Evolutionary conservation across 2,888 invertebrate species (phyloP), one percentile per base, ranked within the genome.

Genomic region (Oligia latruncula): DNA sequence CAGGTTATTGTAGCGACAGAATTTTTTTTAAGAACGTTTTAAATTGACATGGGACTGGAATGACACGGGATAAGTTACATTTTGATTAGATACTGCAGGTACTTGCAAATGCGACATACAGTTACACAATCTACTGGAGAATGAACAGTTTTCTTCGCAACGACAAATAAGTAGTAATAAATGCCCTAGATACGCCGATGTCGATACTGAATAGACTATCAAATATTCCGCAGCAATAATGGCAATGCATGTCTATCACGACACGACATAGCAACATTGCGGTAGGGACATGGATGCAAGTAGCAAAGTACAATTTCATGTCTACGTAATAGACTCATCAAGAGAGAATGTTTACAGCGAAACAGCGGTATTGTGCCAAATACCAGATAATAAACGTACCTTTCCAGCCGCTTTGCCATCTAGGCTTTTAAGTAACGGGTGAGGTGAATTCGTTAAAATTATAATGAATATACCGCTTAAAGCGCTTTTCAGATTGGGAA

Each of bases 321-420:
- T 91, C 90, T 89, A 89, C 88, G 88, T 92, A 92, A 92, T 91
- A 88, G 90, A 89, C 90, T 91, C 91, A 92, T 92, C 92, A 92
- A 90, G 90, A 90, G 90, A 91, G 91, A 91, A 92, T 92, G 91
- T 91, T 89, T 83, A 83, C 88, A 88, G 89, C 87, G 87, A 88
- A 81, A 87, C 87, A 90, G 90, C 89, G 90, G 91, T 90, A 91
- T 91, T 91, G 93, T 92, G 91, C 92, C 92, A 92, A 92, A 93
- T 92, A 92, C 90, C 91, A 90, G 89, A 91, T 89, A 90, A 89
- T 91, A 92, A 92, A 92, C 85, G 90, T 91, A 93, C 91, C 91
- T 95, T 95, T 95, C 93, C 95, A 94, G 90, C 92, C 91, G 92
- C 93, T 90, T 94, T 93, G 90, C 92, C 93, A 95, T 94, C 92